Conservation (phyloP, 2,888 invertebrate species). For the Hemistola chrysoprasaria region DNA sequence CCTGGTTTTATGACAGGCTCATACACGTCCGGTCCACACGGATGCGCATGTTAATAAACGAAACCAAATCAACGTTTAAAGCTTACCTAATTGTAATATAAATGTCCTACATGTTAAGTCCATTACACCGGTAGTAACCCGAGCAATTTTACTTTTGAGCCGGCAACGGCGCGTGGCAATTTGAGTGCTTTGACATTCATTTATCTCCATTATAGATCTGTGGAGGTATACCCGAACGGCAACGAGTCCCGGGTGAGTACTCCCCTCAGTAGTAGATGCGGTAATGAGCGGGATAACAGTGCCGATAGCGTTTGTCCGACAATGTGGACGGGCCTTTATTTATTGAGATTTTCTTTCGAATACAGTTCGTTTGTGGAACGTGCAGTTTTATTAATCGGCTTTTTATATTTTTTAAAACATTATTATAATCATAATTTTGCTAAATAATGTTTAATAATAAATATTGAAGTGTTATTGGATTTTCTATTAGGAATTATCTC, state of each 20-base stretch:
- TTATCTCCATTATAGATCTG: slow-evolving; percentile 77
- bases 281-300: slow-evolving; percentile 30
- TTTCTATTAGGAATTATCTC: too few relatives aligned
- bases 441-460: too few relatives aligned
- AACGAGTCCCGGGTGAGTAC: slow-evolving; percentile 56
- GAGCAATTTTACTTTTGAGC: slow-evolving; percentile 67
- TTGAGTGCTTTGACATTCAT: slow-evolving; percentile 76
- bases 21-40: slow-evolving; percentile 12
- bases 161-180: slow-evolving; percentile 45
- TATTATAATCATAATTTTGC: too few relatives aligned
- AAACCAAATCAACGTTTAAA: slow-evolving; percentile 45
- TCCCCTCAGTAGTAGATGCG: slow-evolving; percentile 34
- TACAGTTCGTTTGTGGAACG: slow-evolving; percentile 4
- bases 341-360: slow-evolving; percentile 22
- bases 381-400: neutral
- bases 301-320: slow-evolving; percentile 27
- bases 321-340: slow-evolving; percentile 26
- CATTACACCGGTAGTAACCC: slow-evolving; percentile 66
- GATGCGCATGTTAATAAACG: slow-evolving; percentile 36
- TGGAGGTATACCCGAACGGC: slow-evolving; percentile 39
- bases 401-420: neutral
- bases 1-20: slow-evolving; percentile 14
- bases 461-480: too few relatives aligned
- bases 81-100: slow-evolving; percentile 66
- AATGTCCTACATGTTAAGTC: slow-evolving; percentile 75